A percentile compares a stretch with the other conserved stretches of the same genome.
Evolutionary conservation across 2,797 vertebrate genomes (phyloP).

Genomic region (Serranus cabrilla): DNA sequence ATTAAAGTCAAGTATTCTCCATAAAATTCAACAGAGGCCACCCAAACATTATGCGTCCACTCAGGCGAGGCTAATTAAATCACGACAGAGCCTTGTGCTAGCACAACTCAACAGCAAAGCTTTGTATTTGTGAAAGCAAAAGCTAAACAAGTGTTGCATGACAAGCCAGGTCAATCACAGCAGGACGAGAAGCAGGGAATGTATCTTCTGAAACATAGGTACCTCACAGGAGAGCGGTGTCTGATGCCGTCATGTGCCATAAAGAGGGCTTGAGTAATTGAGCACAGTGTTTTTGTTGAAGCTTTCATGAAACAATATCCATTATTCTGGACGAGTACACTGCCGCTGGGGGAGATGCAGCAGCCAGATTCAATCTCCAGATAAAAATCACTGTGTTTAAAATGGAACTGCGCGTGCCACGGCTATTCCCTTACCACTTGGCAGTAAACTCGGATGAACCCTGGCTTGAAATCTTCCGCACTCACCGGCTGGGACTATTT

Average conservation of each 20-base stretch:
- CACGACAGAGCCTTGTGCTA: slow-evolving; percentile 19
- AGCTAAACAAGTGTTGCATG: slow-evolving; percentile 31
- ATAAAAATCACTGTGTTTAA: slow-evolving; percentile 77
- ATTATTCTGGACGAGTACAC: slow-evolving; percentile 74
- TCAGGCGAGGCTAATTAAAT: slow-evolving; percentile 63
- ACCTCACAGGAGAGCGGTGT: slow-evolving; percentile 32
- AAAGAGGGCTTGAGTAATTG: slow-evolving; percentile 73
- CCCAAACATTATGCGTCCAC: slow-evolving; percentile 43
- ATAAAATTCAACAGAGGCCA: slow-evolving; percentile 34
- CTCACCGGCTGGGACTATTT: slow-evolving; percentile 59
- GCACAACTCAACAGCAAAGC: slow-evolving; percentile 17
- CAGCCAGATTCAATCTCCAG: slow-evolving; percentile 80
- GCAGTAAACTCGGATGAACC: slow-evolving; percentile 72
- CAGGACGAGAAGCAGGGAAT: slow-evolving; percentile 32
- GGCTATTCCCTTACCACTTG: slow-evolving; percentile 68
- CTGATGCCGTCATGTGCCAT: slow-evolving; percentile 53
- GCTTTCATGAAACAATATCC: slow-evolving; percentile 69
- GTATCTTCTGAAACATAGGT: slow-evolving; percentile 39
- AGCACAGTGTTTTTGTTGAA: slow-evolving; percentile 70
- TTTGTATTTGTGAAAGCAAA: slow-evolving; percentile 33
- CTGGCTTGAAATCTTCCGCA: slow-evolving; percentile 61
- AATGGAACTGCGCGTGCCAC: slow-evolving; percentile 66
- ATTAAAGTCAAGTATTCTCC: slow-evolving; percentile 25
- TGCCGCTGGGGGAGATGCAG: slow-evolving; percentile 67
- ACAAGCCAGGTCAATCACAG: slow-evolving; percentile 38